Base-by-base conservation (phyloP, 1,140 invertebrate genomes). In the Cydia splendana region DNA sequence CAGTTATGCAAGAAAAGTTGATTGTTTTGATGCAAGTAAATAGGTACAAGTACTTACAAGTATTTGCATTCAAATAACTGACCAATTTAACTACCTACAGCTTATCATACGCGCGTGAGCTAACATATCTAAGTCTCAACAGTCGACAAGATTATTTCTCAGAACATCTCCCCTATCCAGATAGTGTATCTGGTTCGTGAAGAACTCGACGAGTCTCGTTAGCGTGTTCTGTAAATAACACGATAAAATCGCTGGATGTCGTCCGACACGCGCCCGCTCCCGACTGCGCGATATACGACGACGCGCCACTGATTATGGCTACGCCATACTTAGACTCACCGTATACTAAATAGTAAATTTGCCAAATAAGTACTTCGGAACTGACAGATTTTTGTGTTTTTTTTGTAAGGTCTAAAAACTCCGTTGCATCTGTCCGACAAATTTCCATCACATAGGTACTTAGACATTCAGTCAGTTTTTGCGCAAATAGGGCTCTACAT, bases 151-250 rank as follows among this genome's bases (percentile, higher is more conserved):
- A 85, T 87, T 84, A 83, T 83, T 85, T 83, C 78, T 81, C 81
- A 78, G 81, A 79, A 83, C n/a, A 82, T 75, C 65, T 51, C 77
- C 73, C 75, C 75, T 85, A 87, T 88, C 87, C 81, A 62, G 53
- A 53, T 62, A 75, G 74, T 78, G 79, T 79, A 87, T 89, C 84
- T 82, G 69, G 78, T 78, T 74, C 79, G 73, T 74, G 75, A 34
- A 83, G 82, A 77, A 84, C 77, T 80, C 74, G 82, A 77, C 80
- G 83, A 79, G 83, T 86, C 87, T 91, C 83, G 86, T 88, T 92
- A 89, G 85, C 77, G 82, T 85, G 79, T 81, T 84, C 85, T 88
- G 89, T 89, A 90, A 90, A 90, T 87, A 88, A 88, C 77, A 74
- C 78, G 86, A 88, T 90, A 85, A 78, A 73, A 88, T 89, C 85